phyloP scores from a whole-genome alignment of 2,888 invertebrate genomes.

The Ptychoptera contaminata region DNA sequence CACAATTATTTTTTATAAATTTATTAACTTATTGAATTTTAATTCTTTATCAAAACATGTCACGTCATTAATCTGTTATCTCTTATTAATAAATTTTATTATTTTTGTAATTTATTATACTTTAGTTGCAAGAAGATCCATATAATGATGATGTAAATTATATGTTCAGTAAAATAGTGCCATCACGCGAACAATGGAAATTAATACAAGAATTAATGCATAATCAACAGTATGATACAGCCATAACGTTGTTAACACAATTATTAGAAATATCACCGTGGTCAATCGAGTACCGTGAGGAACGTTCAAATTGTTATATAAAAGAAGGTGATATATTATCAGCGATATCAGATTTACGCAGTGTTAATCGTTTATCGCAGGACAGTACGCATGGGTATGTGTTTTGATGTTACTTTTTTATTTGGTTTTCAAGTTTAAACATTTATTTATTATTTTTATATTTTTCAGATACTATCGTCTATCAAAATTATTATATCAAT shows the following conservation, averaged over 20 bases:
- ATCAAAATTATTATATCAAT: slow-evolving; percentile 69
- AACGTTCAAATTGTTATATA: slow-evolving; percentile 74
- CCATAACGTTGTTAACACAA: slow-evolving; percentile 46
- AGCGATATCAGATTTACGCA: slow-evolving; percentile 80
- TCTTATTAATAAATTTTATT: background rate
- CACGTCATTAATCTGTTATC: background rate
- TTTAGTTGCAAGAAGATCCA: slow-evolving; percentile 51
- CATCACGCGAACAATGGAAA: slow-evolving; percentile 45
- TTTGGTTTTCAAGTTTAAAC: slow-evolving; percentile 25
- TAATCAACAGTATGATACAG: slow-evolving; percentile 37
- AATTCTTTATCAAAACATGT: no score
- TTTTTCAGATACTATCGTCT: slow-evolving; percentile 31
- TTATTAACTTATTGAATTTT: background rate
- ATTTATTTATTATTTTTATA: background rate
- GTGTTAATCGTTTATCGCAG: slow-evolving; percentile 75
- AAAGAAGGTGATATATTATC: slow-evolving; percentile 60
- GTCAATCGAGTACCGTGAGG: slow-evolving; percentile 67
- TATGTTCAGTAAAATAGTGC: slow-evolving; percentile 48
- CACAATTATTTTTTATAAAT: background rate
- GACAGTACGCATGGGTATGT: slow-evolving; percentile 74
- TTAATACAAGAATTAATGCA: slow-evolving; percentile 46
- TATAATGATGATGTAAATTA: slow-evolving; percentile 60
- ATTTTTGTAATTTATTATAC: slow-evolving; percentile 7
- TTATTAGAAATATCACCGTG: slow-evolving; percentile 77
- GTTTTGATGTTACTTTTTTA: no score